Base-by-base conservation (phyloP, 2,888 invertebrate species). In the Chymomyza fuscimana region DNA sequence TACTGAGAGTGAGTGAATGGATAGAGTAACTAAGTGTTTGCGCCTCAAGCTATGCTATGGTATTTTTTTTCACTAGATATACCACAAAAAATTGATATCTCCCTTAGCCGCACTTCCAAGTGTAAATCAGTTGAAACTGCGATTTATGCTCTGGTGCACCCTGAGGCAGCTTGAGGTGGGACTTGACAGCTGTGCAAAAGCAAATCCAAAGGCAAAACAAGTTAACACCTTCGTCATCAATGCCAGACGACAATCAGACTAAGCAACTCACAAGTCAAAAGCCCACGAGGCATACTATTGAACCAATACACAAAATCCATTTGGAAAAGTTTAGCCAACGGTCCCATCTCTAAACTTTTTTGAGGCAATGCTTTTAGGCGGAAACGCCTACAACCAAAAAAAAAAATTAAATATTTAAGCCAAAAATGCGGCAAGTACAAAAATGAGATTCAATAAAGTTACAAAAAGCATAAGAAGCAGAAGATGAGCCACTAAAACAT, bases 121-220 rank as follows among this genome's bases (percentile, higher is more conserved):
- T 81, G 79, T 76, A 81, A 83, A 78, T 81, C 81, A 83, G 78
- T 81, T 76, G 74, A 71, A 74, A 12, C 12, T 46, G 67, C 72
- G 83, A 83, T 83, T 83, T 82, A 86, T 86, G 86, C 79, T 84
- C 80, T 83, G 78, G 79, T 74, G 74, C 56, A 67, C 63, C 51
- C 40, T 9, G 10, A 29, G 16, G 9, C 50, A 22, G 56, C 19
- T 19, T n/a, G 46, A 16, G 25, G 22, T 12, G 36, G 32, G 58
- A 56, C 64, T 66, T 72, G 72, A 72, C 72, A 70, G 63, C 63
- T 63, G 63, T 73, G 25, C 36, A 22, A 72, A 51, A 36, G 22
- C 15, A n/a, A 62, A 58, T 36, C 65, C 15, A 56, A 75, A 80
- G 79, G 75, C 76, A 74, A 86, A 87, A 78, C 80, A 81, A 86